Base-by-base conservation (phyloP, 2,888 invertebrate genomes). In the Tipula lateralis region DNA sequence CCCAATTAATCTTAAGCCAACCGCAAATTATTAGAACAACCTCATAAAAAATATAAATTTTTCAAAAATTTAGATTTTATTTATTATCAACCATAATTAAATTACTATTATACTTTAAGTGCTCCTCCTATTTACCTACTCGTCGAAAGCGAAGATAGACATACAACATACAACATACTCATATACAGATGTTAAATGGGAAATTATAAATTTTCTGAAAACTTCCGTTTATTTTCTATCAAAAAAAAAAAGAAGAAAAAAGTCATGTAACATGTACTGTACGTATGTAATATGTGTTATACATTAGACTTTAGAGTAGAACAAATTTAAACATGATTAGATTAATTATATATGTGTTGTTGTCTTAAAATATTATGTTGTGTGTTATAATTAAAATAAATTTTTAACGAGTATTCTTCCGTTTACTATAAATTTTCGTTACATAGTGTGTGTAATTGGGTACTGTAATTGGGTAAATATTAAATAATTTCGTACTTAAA, bases 261-360 rank as follows among this genome's bases (percentile, higher is more conserved):
- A 24, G 16, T 50, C 66, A 24, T 66, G 24, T 24, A 66, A 66
- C 66, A 66, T 66, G 24, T 24, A 66, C 66, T 24, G 3, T 44
- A 44, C n/a, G 12, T 36, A 36, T 9, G 12, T 36, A 32, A 32
- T 32, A 32, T 32, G 6, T 32, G 32, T 5, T 66, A 24, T 2
- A 66, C 24, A 66, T 66, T 66, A 66, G 66, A 66, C 66, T 66
- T 50, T 66, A 24, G n/a, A n/a, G 66, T 66, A 66, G 24, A 66
- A 66, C 66, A 66, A 66, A 66, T 66, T 66, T 66, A 66, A 66
- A 66, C 66, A 66, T 66, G 66, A 66, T 66, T 66, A 66, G 66
- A 66, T 24, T 66, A 66, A 66, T 66, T 66, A 24, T 34, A 34
- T n/a, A n/a, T n/a, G n/a, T n/a, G 39, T 39, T 39, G 39, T 39